These are phyloP conservation scores for Heterohyrax brucei DNA, from an alignment of 2,797 vertebrate genomes.

Conservation along the genomic window DNA sequence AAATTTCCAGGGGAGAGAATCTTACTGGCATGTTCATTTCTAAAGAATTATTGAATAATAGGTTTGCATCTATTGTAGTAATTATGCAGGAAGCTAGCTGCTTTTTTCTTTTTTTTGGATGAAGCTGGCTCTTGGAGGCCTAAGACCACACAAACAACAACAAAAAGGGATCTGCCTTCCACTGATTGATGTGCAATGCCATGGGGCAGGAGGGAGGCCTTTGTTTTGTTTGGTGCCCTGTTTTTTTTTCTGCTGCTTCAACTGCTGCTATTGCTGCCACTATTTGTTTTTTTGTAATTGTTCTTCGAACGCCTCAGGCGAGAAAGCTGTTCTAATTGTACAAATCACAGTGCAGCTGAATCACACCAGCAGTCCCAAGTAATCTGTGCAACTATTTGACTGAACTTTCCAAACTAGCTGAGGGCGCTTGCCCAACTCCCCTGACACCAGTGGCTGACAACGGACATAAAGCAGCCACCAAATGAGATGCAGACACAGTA, in stretches of 20 bases:
- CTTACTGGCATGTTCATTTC: slow-evolving; percentile 70
- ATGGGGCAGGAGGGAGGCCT: slow-evolving; percentile 1
- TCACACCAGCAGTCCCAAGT: slow-evolving; percentile 65
- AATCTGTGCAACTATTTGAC: slow-evolving; percentile 79
- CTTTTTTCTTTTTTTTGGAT: slow-evolving; percentile 82
- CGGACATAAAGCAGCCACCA: slow-evolving; percentile 68
- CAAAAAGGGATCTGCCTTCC: slow-evolving; percentile 41
- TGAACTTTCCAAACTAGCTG: slow-evolving; percentile 82
- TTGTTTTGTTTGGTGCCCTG: background rate
- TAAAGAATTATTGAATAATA: slow-evolving; percentile 77
- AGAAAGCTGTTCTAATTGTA: slow-evolving; percentile 84
- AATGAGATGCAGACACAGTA: slow-evolving; percentile 72
- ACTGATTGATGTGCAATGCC: background rate
- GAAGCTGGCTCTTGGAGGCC: slow-evolving; percentile 65
- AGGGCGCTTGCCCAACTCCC: slow-evolving; percentile 43
- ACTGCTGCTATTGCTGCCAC: slow-evolving; percentile 60
- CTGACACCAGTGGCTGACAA: slow-evolving; percentile 44
- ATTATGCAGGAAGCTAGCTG: slow-evolving; percentile 76
- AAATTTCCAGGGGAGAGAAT: slow-evolving; percentile 57
- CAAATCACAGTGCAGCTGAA: slow-evolving; percentile 76
- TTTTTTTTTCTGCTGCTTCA: background rate
- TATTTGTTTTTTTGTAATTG: slow-evolving; percentile 87
- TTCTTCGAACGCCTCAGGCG: slow-evolving; percentile 70
- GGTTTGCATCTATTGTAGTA: slow-evolving; percentile 64
- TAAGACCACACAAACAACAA: background rate